phyloP scores from a whole-genome alignment of 2,888 invertebrate species.

The Cheilosia pagana region DNA sequence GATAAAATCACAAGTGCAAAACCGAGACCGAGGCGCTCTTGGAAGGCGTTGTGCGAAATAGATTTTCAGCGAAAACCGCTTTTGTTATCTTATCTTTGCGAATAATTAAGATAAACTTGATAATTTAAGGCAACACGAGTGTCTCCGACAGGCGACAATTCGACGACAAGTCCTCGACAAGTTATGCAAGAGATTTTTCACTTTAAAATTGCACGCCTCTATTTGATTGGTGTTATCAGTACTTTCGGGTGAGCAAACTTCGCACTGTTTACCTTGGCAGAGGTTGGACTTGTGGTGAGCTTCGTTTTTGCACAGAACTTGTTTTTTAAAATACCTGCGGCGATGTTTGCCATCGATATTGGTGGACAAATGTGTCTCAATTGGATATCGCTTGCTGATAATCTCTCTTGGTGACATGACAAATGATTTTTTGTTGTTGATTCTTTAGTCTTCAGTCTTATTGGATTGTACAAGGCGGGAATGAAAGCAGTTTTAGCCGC shows the following conservation, averaged over 20 bases:
- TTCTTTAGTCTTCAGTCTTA: not conserved
- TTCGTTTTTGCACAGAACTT: not conserved
- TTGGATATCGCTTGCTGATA: not conserved
- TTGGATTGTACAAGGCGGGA: not conserved
- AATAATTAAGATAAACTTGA: slow-evolving; percentile 27
- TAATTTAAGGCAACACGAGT: slow-evolving; percentile 22
- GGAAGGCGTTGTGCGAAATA: not conserved
- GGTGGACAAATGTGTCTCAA: not conserved
- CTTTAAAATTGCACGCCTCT: slow-evolving; percentile 4
- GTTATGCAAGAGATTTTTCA: slow-evolving; percentile 12
- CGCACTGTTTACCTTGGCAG: slow-evolving; percentile 20
- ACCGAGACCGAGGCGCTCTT: slow-evolving; percentile 7
- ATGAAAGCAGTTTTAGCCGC: too few species aligned
- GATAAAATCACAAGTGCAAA: slow-evolving; percentile 21
- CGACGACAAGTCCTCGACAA: slow-evolving; percentile 23
- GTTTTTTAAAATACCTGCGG: not conserved
- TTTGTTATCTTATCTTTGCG: slow-evolving; percentile 47
- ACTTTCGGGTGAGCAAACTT: not conserved
- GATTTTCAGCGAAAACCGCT: not conserved
- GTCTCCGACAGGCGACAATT: not conserved
- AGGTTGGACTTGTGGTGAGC: too few species aligned
- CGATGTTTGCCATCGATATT: slow-evolving; percentile 10
- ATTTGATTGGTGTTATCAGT: slow-evolving; percentile 21
- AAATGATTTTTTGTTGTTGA: not conserved
- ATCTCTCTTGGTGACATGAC: slow-evolving; percentile 9